A percentile compares a stretch with the other conserved stretches of the same genome.
phyloP scores from a whole-genome alignment of 1,140 invertebrate species.

The silkworm (Bombyx mori) region ASM3026992v2 NC_085127.1:7061501-7062000 shows the following conservation, averaged over 20 bases:
- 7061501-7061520: slow-evolving; percentile 59
- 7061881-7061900: no score
- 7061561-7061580: slow-evolving; percentile 85
- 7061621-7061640: slow-evolving; percentile 35
- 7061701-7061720: background rate
- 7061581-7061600: slow-evolving; percentile 81
- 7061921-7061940: no score
- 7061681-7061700: background rate
- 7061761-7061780: no score
- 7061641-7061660: background rate
- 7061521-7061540: slow-evolving; percentile 64
- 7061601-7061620: slow-evolving; percentile 60
- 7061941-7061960: no score
- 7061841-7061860: no score
- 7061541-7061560: slow-evolving; percentile 79
- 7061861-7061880: no score
- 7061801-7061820: no score
- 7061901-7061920: no score
- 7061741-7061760: background rate
- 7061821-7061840: no score
- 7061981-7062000: no score
- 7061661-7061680: background rate
- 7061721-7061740: background rate
- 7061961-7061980: no score
- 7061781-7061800: no score